Evolutionary conservation across 1,140 invertebrate genomes (phyloP).

Genomic region (Brachionus sp.): DNA sequence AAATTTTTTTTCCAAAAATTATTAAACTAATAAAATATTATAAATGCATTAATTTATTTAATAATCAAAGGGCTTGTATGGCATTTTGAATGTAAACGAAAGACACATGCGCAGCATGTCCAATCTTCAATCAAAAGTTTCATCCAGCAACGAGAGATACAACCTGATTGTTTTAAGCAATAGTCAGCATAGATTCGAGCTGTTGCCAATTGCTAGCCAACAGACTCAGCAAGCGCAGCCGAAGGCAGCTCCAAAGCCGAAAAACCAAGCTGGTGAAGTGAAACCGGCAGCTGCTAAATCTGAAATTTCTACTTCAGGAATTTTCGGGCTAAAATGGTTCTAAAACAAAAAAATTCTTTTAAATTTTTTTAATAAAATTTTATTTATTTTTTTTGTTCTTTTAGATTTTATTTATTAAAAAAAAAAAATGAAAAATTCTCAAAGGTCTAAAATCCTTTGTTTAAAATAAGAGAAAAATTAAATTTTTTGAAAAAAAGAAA

Average conservation of each 20-base stretch:
- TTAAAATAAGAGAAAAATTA: neutral
- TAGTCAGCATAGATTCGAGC: constrained; percentile 5
- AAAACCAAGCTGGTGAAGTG: neutral
- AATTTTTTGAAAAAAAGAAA: neutral
- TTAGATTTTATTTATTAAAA: neutral
- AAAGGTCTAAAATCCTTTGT: constrained; percentile 31
- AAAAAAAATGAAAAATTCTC: neutral
- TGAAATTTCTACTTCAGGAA: neutral
- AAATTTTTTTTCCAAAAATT: too few species aligned
- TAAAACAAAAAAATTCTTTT: constrained; percentile 1
- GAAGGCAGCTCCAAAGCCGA: neutral
- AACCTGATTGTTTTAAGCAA: constrained; percentile 30
- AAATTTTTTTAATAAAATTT: neutral
- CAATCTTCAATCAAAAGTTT: neutral
- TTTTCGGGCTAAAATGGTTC: constrained; percentile 43
- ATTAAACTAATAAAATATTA: neutral
- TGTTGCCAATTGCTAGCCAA: constrained; percentile 40
- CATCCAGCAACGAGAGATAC: constrained; percentile 12
- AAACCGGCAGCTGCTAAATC: neutral
- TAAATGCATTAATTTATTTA: neutral
- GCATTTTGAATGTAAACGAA: constrained; percentile 27
- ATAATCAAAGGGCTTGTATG: constrained; percentile 1
- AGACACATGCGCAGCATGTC: neutral
- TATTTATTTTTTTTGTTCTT: neutral
- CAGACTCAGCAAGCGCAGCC: neutral